Conservation (phyloP, 2,113 vertebrate species). For the Neolamprologus kungweensis region DNA sequence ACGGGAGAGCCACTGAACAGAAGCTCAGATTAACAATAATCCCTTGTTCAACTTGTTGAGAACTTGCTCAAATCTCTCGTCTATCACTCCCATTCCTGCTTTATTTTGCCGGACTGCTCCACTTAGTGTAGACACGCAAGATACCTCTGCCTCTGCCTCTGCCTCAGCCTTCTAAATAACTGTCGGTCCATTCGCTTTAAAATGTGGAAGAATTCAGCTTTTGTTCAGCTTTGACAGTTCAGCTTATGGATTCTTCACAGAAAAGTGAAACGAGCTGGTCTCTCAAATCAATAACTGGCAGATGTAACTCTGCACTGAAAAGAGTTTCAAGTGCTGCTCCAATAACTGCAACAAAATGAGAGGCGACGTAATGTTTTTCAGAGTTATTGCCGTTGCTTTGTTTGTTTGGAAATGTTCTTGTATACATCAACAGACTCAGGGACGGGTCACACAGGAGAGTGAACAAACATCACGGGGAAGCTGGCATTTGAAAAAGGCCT, state of each 20-base stretch:
- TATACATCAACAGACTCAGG: conserved; percentile 7
- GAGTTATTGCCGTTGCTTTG: not conserved
- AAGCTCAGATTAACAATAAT: conserved; percentile 63
- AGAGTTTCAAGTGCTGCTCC: not conserved
- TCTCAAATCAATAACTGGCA: not conserved
- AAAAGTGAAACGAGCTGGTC: not conserved
- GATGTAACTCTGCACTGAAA: not conserved
- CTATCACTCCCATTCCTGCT: conserved; percentile 20
- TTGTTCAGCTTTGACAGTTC: not conserved
- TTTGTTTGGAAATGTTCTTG: conserved; percentile 26
- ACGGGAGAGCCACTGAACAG: conserved; percentile 53
- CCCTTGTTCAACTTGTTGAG: conserved; percentile 31
- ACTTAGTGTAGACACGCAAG: not conserved
- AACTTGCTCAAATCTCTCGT: conserved; percentile 42
- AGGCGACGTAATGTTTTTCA: not conserved
- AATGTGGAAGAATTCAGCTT: not conserved
- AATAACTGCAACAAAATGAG: not conserved
- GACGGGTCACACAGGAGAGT: conserved; percentile 35
- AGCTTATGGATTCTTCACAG: not conserved
- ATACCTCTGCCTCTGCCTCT: not conserved
- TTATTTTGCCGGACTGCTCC: not conserved
- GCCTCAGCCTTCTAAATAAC: not conserved
- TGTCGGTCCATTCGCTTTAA: not conserved
- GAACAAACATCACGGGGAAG: conserved; percentile 50
- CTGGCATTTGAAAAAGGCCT: conserved; percentile 40